These are phyloP conservation scores for Sylvia borin DNA, from an alignment of 2,797 vertebrate genomes.

Conservation along the genomic window DNA sequence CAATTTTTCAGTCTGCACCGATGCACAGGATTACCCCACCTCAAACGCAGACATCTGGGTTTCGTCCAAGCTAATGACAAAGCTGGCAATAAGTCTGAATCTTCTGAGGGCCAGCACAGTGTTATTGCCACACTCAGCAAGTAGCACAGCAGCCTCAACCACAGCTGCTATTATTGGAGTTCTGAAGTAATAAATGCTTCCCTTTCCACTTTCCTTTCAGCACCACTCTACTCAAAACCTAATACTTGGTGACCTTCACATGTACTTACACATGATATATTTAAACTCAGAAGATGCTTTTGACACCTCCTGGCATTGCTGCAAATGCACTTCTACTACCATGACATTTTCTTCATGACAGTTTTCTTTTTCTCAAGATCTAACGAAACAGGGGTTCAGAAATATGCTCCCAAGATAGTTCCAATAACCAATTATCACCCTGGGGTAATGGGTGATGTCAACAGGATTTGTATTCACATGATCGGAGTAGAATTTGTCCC, in stretches of 20 bases:
- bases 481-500: neutral
- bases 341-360: neutral
- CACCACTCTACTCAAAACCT: neutral
- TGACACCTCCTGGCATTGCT: neutral
- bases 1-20: neutral
- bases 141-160: neutral
- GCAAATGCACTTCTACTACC: neutral
- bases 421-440: neutral
- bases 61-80: constrained; percentile 34
- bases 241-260: neutral
- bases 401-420: neutral
- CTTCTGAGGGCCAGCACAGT: neutral
- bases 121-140: neutral
- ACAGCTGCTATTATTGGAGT: constrained; percentile 15
- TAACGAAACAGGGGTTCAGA: neutral
- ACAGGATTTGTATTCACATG: neutral
- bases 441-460: neutral
- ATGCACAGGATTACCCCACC: neutral
- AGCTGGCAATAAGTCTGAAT: neutral
- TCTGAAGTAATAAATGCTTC: constrained; percentile 10
- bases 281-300: neutral
- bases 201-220: neutral
- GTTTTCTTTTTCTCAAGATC: neutral
- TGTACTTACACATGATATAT: neutral
- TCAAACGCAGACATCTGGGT: neutral